A percentile compares a stretch with the other conserved stretches of the same genome.
These are phyloP conservation scores for Meleagris gallopavo DNA, from an alignment of 2,113 vertebrate species.

Conservation along the genomic window DNA sequence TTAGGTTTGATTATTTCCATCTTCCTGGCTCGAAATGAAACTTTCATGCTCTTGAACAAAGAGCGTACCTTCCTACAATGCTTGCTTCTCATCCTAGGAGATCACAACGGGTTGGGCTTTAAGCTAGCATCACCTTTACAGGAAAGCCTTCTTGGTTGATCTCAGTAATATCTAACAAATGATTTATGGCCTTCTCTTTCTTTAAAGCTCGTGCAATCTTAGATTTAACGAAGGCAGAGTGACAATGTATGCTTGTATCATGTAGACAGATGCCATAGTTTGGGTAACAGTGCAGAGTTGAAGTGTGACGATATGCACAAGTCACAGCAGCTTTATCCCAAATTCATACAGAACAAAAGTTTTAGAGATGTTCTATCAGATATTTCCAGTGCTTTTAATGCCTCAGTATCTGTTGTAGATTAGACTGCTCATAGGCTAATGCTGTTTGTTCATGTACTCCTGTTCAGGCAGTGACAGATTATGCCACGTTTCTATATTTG, in stretches of 20 bases:
- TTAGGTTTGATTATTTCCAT: not conserved
- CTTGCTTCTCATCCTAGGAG: not conserved
- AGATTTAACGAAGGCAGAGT: not conserved
- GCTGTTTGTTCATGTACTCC: not conserved
- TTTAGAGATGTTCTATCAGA: not conserved
- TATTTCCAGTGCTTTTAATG: conserved; percentile 27
- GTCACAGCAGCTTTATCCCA: conserved; percentile 21
- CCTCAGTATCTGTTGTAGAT: conserved; percentile 14
- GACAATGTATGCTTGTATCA: not conserved
- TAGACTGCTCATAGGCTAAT: conserved; percentile 27
- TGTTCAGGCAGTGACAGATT: not conserved
- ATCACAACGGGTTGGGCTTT: not conserved
- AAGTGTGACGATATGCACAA: not conserved
- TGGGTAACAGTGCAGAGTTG: not conserved
- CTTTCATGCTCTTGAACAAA: not conserved
- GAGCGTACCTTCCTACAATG: not conserved
- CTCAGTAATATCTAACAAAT: not conserved
- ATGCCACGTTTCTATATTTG: not conserved
- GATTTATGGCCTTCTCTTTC: conserved; percentile 1
- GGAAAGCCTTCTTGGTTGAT: not conserved
- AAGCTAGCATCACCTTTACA: not conserved
- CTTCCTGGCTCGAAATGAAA: not conserved
- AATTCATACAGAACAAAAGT: conserved; percentile 15
- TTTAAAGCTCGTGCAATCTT: not conserved
- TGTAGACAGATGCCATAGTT: not conserved